phyloP scores from a whole-genome alignment of 2,888 invertebrate genomes.

The Orthonevra nobilis region DNA sequence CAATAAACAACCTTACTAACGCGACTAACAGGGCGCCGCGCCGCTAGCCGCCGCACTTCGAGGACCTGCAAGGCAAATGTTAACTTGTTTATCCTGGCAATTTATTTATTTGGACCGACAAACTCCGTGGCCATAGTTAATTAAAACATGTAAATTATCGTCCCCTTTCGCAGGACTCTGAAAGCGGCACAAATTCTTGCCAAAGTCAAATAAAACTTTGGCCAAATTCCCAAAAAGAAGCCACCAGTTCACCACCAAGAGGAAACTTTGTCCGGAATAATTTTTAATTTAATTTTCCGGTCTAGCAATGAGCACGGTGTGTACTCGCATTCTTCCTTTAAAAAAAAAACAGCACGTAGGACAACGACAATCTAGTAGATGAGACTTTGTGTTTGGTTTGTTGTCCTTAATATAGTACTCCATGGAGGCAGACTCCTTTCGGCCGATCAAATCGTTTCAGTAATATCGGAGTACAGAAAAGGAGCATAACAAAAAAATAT shows the following conservation, averaged over 20 bases:
- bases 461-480: neutral
- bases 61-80: neutral
- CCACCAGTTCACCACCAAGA: too few relatives aligned
- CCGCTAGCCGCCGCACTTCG: too few relatives aligned
- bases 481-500: slow-evolving; percentile 8
- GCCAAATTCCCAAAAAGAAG: neutral
- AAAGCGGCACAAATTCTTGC: neutral
- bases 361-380: too few relatives aligned
- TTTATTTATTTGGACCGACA: slow-evolving; percentile 15
- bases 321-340: too few relatives aligned
- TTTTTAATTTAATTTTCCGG: slow-evolving; percentile 11
- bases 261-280: neutral
- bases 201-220: slow-evolving; percentile 8
- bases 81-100: neutral
- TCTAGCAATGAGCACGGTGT: neutral
- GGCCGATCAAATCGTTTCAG: neutral
- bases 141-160: slow-evolving; percentile 44
- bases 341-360: too few relatives aligned
- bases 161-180: neutral
- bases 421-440: neutral
- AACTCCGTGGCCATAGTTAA: slow-evolving; percentile 31
- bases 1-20: neutral
- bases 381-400: neutral
- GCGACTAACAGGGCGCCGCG: too few relatives aligned
- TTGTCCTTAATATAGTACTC: neutral